These are phyloP conservation scores for Oncorhynchus tshawytscha DNA, from an alignment of 2,113 vertebrate genomes.

Conservation along the genomic window DNA sequence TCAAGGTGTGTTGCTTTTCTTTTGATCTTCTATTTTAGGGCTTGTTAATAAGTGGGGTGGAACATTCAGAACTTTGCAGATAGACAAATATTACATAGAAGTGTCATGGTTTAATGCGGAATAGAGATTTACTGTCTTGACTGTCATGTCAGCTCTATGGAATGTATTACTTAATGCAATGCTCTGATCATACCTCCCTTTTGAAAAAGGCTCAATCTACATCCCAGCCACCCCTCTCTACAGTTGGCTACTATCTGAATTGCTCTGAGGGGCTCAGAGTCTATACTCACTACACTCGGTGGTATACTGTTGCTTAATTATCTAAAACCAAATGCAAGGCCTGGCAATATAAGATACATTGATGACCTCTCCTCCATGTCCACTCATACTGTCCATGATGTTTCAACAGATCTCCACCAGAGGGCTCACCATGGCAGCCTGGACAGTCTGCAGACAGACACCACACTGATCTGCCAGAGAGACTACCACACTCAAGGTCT, in stretches of 20 bases:
- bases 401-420: conserved; percentile 3
- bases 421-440: background rate
- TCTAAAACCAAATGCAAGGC: background rate
- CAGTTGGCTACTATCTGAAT: no score
- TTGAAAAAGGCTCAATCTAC: background rate
- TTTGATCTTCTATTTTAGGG: background rate
- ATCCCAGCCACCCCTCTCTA: background rate
- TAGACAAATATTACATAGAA: background rate
- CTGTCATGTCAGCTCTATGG: no score
- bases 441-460: background rate
- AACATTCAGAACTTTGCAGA: background rate
- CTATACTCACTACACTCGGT: no score
- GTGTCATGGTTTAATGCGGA: no score
- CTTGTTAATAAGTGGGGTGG: no score
- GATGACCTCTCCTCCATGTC: background rate
- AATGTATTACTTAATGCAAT: no score
- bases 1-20: background rate
- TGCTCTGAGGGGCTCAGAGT: no score
- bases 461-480: no score
- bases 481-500: no score
- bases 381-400: background rate
- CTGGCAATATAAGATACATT: no score
- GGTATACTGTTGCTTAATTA: background rate
- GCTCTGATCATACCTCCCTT: no score
- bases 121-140: no score